Percentiles rank a stretch among this genome's conserved stretches.
phyloP scores from a whole-genome alignment of 2,888 invertebrate genomes.

The Eristalis tenax region DNA sequence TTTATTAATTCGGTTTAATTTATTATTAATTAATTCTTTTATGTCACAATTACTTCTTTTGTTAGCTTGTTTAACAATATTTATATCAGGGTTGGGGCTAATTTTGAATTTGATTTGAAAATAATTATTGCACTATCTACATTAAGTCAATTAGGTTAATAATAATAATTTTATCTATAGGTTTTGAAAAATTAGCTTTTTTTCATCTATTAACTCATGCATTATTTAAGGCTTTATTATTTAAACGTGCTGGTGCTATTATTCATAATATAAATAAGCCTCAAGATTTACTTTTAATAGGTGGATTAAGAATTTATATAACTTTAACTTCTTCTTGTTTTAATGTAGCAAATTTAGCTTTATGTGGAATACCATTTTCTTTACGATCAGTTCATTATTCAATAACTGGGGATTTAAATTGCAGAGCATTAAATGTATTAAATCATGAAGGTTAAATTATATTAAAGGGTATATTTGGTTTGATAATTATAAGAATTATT shows the following conservation, averaged over 20 bases:
- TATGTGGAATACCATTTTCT: slow-evolving; percentile 85
- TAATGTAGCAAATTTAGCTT: slow-evolving; percentile 84
- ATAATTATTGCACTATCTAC: slow-evolving; percentile 91
- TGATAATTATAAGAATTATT: slow-evolving; percentile 79
- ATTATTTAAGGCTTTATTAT: slow-evolving; percentile 88
- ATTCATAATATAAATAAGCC: slow-evolving; percentile 85
- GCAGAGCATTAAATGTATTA: slow-evolving; percentile 82
- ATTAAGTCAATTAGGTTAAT: slow-evolving; percentile 89
- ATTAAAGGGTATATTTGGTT: slow-evolving; percentile 81
- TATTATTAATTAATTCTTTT: too few species aligned
- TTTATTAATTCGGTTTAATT: too few species aligned
- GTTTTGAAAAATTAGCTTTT: slow-evolving; percentile 84
- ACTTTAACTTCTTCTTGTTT: slow-evolving; percentile 83
- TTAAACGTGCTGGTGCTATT: slow-evolving; percentile 87
- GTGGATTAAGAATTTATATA: slow-evolving; percentile 81
- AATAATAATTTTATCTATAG: slow-evolving; percentile 85
- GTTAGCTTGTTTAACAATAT: slow-evolving; percentile 84
- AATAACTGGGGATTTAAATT: slow-evolving; percentile 82
- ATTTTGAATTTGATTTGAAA: slow-evolving; percentile 87
- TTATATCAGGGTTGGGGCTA: slow-evolving; percentile 84
- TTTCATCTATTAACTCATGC: slow-evolving; percentile 89
- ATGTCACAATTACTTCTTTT: slow-evolving; percentile 83
- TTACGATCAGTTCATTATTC: slow-evolving; percentile 84
- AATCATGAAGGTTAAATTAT: slow-evolving; percentile 82
- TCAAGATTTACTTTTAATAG: slow-evolving; percentile 86